These are phyloP conservation scores for Lochmaea crataegi DNA, from an alignment of 2,888 invertebrate genomes.

Conservation along the genomic window DNA sequence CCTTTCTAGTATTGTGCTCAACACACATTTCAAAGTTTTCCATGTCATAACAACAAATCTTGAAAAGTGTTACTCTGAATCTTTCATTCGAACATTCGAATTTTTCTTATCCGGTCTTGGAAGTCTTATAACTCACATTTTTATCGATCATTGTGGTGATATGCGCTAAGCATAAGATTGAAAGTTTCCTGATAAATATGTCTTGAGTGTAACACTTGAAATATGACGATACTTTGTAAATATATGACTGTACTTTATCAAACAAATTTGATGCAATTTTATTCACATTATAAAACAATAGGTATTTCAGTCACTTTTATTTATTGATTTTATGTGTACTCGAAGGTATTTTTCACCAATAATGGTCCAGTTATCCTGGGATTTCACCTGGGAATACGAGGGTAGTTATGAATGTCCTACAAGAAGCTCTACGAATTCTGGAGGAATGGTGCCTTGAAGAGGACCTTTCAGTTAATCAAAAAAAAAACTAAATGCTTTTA, in stretches of 20 bases:
- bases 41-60: conserved; percentile 30
- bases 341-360: too few relatives aligned
- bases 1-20: conserved; percentile 18
- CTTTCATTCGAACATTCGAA: conserved; percentile 21
- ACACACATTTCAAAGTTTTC: conserved; percentile 20
- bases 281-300: too few relatives aligned
- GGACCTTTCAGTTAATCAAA: too few relatives aligned
- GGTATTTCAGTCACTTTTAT: too few relatives aligned
- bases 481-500: too few relatives aligned
- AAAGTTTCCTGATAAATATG: neutral
- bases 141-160: conserved; percentile 19
- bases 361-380: too few relatives aligned
- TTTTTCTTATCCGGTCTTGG: conserved; percentile 9
- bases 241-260: neutral
- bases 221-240: neutral
- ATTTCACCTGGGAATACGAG: too few relatives aligned
- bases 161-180: neutral
- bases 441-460: too few relatives aligned
- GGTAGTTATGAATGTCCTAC: too few relatives aligned
- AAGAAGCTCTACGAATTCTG: too few relatives aligned
- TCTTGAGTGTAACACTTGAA: neutral
- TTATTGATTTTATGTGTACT: too few relatives aligned
- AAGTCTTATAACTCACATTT: conserved; percentile 7
- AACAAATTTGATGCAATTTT: too few relatives aligned
- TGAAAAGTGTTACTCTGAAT: conserved; percentile 20